Evolutionary conservation across 2,113 vertebrate species (phyloP).

Genomic region (Clupea harengus): DNA sequence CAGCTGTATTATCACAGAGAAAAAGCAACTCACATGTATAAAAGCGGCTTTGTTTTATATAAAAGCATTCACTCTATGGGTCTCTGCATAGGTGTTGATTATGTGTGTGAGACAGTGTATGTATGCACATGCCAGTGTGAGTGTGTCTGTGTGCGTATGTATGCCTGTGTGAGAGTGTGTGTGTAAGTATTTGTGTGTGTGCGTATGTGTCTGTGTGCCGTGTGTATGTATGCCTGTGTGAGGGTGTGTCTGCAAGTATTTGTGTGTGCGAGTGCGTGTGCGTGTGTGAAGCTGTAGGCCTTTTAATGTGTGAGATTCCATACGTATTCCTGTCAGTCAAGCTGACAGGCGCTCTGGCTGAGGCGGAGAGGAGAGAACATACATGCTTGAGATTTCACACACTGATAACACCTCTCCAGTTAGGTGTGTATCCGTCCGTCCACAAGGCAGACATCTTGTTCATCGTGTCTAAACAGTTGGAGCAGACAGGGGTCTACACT

Average conservation of each 20-base stretch:
- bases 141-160: neutral
- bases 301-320: neutral
- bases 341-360: neutral
- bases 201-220: neutral
- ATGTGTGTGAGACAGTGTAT: neutral
- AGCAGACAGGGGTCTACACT: neutral
- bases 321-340: neutral
- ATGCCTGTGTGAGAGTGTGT: neutral
- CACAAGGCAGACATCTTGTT: neutral
- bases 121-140: neutral
- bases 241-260: neutral
- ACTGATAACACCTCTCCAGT: neutral
- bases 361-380: neutral
- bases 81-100: neutral
- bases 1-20: too few relatives aligned
- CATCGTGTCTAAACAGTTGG: neutral
- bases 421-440: neutral
- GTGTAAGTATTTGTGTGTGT: neutral
- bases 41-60: too few relatives aligned
- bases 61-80: too few relatives aligned
- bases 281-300: neutral
- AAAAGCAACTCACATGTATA: too few relatives aligned
- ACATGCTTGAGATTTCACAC: constrained; percentile 4
- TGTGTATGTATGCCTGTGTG: neutral
- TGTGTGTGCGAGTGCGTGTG: neutral